Conservation (phyloP, 2,888 invertebrate genomes). For the Trachelus troglodyta region DNA sequence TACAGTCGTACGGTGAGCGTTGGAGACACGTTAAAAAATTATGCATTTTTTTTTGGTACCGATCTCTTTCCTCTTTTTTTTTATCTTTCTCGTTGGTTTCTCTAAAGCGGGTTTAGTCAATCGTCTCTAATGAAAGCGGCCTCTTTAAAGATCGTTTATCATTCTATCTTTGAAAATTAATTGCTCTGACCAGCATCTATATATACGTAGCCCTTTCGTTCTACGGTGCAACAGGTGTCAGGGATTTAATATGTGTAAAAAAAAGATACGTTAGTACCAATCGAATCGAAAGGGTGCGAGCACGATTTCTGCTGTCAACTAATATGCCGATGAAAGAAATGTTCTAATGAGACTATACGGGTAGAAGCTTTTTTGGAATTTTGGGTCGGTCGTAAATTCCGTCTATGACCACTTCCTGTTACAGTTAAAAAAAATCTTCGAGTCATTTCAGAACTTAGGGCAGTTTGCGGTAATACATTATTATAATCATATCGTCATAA, state of each 20-base stretch:
- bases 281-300: slow-evolving; percentile 31
- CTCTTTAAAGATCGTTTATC: background rate
- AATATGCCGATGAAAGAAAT: background rate
- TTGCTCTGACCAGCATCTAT: slow-evolving; percentile 27
- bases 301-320: background rate
- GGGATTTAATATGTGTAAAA: slow-evolving; percentile 32
- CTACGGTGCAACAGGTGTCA: slow-evolving; percentile 41
- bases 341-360: background rate
- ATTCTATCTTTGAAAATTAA: slow-evolving; percentile 30
- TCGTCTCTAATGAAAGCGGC: slow-evolving; percentile 4
- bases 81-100: background rate
- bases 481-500: background rate
- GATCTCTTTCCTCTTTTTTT: background rate
- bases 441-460: background rate
- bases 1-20: background rate
- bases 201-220: slow-evolving; percentile 30
- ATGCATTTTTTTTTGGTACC: background rate
- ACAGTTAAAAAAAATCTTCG: background rate
- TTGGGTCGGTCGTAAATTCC: background rate
- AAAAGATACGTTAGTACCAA: slow-evolving; percentile 31
- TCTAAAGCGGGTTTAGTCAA: background rate
- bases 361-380: background rate
- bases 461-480: background rate
- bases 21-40: background rate
- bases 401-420: background rate